Evolutionary conservation across 1,140 invertebrate genomes (phyloP), one percentile per base, ranked within the genome.

Genomic region (Heterodera schachtii): DNA sequence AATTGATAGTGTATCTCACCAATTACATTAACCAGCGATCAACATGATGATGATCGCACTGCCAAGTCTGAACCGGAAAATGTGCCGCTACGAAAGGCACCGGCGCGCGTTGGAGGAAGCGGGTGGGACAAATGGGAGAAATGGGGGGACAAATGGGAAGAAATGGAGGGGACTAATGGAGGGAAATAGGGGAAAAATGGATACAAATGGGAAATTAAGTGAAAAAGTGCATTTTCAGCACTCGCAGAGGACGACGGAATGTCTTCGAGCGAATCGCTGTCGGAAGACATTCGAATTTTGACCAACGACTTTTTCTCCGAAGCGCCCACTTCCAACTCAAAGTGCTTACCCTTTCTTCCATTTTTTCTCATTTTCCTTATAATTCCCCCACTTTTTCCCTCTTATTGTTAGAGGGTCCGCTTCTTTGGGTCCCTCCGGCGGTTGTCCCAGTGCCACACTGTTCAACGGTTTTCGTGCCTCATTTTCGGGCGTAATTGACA

Each of bases 1-100:
- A 31, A 57, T 75, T 21, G 31, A 11, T 21, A 31, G 64, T 1
- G 31, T 31, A 31, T 31, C 31, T 83, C 66, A 66, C 13, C 19
- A 83, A 46, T 60, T 16, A 19, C 75, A 0, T 64, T 13, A 71
- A 87, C 67, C 80, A 88, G 87, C 84, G 16, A 84, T 90, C 9
- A 90, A 90, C 80, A 81, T 90, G 47, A 84, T 89, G 85, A 89
- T 89, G 88, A 73, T 87, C 49, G 88, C 88, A 4, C 81, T 89
- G 4, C 88, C 88, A 9, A 85, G 88, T 13, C 84, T 89, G 82
- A 82, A 87, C 8, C 81, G 81, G 16, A 84, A 85, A n/a, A 90
- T 89, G 66, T 41, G 81, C 69, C 85, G 84, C 57, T 90, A 81
- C 73, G 87, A 89, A 75, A 69, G 88, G 19, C 88, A 88, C 44